A percentile compares a stretch with the other conserved stretches of the same genome.
Evolutionary conservation across 2,113 vertebrate genomes (phyloP).

Genomic region (Erythrocercus mccallii): DNA sequence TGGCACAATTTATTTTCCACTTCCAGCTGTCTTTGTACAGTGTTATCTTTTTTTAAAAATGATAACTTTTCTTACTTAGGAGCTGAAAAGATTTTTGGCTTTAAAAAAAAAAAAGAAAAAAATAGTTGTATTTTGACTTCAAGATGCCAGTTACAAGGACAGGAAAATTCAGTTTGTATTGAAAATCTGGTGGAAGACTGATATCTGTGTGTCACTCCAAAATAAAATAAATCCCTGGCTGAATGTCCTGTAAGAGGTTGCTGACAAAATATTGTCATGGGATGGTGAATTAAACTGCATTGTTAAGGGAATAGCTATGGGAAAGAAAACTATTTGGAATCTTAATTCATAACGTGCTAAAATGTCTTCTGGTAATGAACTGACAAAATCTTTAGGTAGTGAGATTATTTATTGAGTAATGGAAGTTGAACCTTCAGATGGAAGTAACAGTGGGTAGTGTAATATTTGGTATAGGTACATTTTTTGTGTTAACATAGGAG

Average conservation of each 20-base stretch:
- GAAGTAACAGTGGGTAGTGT: neutral
- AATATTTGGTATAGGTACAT: neutral
- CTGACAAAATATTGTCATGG: neutral
- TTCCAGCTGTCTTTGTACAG: neutral
- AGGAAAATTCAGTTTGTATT: neutral
- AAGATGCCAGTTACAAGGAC: neutral
- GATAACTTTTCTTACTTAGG: neutral
- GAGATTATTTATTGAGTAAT: neutral
- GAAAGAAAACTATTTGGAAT: neutral
- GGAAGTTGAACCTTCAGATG: neutral
- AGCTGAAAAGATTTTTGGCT: neutral
- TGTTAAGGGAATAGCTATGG: neutral
- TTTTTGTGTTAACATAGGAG: neutral
- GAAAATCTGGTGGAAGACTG: neutral
- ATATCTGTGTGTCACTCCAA: neutral
- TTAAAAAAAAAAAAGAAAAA: neutral
- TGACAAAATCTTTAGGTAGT: neutral
- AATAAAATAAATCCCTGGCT: neutral
- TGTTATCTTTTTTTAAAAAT: neutral
- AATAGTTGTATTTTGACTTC: neutral
- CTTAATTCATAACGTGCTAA: neutral
- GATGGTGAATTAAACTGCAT: neutral
- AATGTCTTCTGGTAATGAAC: neutral
- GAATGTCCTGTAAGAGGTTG: neutral
- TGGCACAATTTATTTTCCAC: neutral